Evolutionary conservation across 2,113 vertebrate genomes (phyloP).

Genomic region (Ciconia maguari): DNA sequence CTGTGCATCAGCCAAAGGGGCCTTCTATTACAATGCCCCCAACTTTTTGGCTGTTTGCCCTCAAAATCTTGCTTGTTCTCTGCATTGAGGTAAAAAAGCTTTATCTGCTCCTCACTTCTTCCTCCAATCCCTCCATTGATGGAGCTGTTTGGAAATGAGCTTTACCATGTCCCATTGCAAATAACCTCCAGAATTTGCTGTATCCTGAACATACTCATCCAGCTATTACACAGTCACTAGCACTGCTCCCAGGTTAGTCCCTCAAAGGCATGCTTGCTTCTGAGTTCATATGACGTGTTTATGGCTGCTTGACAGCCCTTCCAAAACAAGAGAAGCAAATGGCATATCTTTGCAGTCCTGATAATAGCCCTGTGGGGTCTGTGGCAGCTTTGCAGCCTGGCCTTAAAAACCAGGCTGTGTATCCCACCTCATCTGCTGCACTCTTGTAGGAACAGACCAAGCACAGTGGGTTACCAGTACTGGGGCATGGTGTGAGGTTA

Average conservation of each 20-base stretch:
- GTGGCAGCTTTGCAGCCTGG: not conserved
- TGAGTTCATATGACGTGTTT: not conserved
- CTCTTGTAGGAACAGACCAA: not conserved
- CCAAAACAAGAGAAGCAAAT: not conserved
- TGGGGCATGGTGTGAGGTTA: not conserved
- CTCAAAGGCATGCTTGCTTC: not conserved
- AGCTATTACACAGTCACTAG: not conserved
- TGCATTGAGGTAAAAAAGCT: not conserved
- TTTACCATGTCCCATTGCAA: not conserved
- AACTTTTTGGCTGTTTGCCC: not conserved
- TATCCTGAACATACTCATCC: not conserved
- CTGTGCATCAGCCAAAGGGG: not conserved
- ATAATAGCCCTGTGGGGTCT: not conserved
- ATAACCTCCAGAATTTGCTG: not conserved
- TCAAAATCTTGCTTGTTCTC: not conserved
- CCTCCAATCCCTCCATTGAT: not conserved
- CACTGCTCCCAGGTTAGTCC: not conserved
- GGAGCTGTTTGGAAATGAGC: not conserved
- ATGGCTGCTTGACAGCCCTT: not conserved
- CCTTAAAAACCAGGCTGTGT: not conserved
- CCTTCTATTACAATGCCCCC: not conserved
- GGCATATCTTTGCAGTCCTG: not conserved
- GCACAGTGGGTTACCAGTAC: not conserved
- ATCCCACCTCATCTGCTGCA: not conserved
- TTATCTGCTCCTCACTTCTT: not conserved